phyloP scores from a whole-genome alignment of 2,888 invertebrate genomes.

The Cerceris rybyensis region DNA sequence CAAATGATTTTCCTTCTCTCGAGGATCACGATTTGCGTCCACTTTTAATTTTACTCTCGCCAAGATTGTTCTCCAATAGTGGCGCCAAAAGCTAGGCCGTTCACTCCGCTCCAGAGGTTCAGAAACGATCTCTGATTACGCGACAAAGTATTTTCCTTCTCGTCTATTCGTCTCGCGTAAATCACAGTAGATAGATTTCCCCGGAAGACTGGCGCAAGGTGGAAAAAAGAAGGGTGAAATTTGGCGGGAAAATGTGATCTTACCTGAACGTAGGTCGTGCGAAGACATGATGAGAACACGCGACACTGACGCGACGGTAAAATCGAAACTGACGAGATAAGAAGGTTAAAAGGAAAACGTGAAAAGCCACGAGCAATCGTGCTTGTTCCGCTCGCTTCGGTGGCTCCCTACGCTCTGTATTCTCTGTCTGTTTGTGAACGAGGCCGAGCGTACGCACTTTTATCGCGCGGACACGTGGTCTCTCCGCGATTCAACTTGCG shows the following conservation, averaged over 20 bases:
- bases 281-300: constrained; percentile 46
- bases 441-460: constrained; percentile 46
- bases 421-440: constrained; percentile 43
- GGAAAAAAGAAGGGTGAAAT: too few species aligned
- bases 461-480: constrained; percentile 57
- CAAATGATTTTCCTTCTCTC: too few species aligned
- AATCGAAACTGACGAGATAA: background rate
- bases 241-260: constrained; percentile 3
- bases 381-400: constrained; percentile 13
- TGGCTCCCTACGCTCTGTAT: background rate
- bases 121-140: too few species aligned
- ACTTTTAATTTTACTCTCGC: too few species aligned
- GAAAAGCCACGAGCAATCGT: constrained; percentile 4
- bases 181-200: too few species aligned
- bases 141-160: too few species aligned
- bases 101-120: too few species aligned
- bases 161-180: too few species aligned
- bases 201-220: too few species aligned
- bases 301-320: constrained; percentile 17
- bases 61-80: too few species aligned
- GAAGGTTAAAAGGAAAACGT: background rate
- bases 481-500: constrained; percentile 31
- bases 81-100: too few species aligned
- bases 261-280: constrained; percentile 45
- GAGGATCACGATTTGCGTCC: too few species aligned